Evolutionary conservation across 1,140 invertebrate genomes (phyloP), one percentile per base, ranked within the genome.

Genomic region (Trichogramma pretiosum): DNA sequence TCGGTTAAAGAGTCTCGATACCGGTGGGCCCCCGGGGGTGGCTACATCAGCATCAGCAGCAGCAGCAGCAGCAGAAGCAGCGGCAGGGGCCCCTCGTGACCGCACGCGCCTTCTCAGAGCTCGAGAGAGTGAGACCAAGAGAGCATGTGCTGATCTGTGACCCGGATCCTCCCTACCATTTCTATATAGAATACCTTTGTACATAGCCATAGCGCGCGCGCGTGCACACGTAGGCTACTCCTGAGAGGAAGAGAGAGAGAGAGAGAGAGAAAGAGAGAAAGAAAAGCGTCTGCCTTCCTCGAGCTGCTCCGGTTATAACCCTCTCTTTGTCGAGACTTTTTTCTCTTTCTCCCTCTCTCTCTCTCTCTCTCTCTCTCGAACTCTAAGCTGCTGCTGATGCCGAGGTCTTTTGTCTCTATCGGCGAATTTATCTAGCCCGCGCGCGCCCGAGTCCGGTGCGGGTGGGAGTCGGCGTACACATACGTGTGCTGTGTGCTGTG

Each of bases 121-220:
- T 56, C 54, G 43, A n/a, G n/a, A n/a, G n/a, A n/a, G n/a, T n/a
- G n/a, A n/a, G n/a, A n/a, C n/a, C n/a, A n/a, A n/a, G n/a, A n/a
- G n/a, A n/a, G n/a, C 58, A 66, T 56, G 61, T 60, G 66, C 63
- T 72, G 69, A 72, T 72, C 69, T 70, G 64, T 70, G 69, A 70
- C 69, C 69, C 68, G 69, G 69, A 70, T 72, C 69, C 68, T 72
- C 67, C 69, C 69, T 65, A 65, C 68, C 62, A 62, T 58, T 58
- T 55, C 53, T 46, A 48, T 39, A 46, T 39, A 34, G 34, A 48
- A 45, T 37, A 41, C 41, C 52, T 52, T 37, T n/a, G n/a, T n/a
- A n/a, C n/a, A n/a, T 41, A 41, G 47, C 36, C 45, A 52, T 48
- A 48, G 44, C 30, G 48, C 53, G 49, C 47, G 37, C 44, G 28